These are phyloP conservation scores for Etheostoma cragini DNA, from an alignment of 2,113 vertebrate species.

Conservation along the genomic window DNA sequence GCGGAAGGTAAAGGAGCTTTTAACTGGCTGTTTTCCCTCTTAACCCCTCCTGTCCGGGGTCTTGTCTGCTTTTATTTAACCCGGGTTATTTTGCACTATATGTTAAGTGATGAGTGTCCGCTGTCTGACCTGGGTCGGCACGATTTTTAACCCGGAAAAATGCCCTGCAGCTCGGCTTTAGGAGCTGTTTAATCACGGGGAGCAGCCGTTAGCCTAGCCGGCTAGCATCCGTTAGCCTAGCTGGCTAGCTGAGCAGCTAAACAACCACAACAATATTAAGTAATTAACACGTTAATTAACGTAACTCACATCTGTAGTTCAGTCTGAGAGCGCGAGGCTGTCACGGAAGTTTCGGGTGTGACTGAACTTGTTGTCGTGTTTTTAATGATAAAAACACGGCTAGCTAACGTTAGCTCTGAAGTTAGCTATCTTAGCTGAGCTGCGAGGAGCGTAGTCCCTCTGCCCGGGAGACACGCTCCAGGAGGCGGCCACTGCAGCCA, in stretches of 20 bases:
- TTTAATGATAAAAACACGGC: too few species aligned
- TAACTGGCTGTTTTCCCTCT: background rate
- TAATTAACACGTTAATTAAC: fast-evolving
- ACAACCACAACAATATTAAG: background rate
- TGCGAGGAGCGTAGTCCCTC: background rate
- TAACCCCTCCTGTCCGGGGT: background rate
- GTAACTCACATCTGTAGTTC: too few species aligned
- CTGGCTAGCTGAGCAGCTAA: conserved; percentile 33
- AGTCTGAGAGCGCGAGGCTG: too few species aligned
- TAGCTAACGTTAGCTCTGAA: background rate
- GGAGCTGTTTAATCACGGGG: conserved; percentile 4
- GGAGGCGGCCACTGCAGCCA: background rate
- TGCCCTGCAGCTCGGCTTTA: background rate
- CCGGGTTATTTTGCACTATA: background rate
- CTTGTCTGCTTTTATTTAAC: background rate
- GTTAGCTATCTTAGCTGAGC: background rate
- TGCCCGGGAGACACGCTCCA: background rate
- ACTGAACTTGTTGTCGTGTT: background rate
- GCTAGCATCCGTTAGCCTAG: conserved; percentile 22
- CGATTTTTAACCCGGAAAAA: background rate
- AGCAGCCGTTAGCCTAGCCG: conserved; percentile 19
- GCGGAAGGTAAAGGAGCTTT: conserved; percentile 71
- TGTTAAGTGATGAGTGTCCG: background rate
- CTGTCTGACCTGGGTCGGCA: background rate
- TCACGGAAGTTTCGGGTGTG: fast-evolving